Conservation (phyloP, 2,888 invertebrate species). For the Pandemis cinnamomeana region DNA sequence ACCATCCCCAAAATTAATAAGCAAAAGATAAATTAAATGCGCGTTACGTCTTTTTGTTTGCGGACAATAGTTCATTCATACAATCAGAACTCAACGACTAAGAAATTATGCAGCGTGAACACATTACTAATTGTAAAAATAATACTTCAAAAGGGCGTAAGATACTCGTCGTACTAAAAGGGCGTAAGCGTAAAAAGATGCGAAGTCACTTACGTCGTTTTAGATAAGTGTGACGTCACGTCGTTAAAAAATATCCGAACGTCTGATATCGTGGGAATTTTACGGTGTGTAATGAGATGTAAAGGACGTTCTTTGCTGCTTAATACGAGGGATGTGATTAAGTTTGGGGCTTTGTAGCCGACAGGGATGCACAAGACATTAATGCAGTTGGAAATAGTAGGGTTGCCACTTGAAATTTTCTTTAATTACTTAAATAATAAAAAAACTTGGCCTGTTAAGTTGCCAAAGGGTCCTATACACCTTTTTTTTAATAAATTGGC, state of each 20-base stretch:
- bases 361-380: constrained; percentile 75
- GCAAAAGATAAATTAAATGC: constrained; percentile 65
- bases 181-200: neutral
- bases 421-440: too few relatives aligned
- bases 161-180: neutral
- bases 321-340: constrained; percentile 78
- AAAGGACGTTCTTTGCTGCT: constrained; percentile 69
- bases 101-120: constrained; percentile 82
- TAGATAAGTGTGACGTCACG: neutral
- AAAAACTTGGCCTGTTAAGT: too few relatives aligned
- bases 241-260: constrained; percentile 46
- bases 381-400: constrained; percentile 68
- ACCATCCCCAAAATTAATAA: constrained; percentile 42
- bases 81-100: constrained; percentile 63
- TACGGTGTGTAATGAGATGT: constrained; percentile 74
- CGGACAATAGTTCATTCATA: constrained; percentile 60
- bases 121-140: constrained; percentile 78
- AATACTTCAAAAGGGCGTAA: constrained; percentile 47
- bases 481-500: too few relatives aligned
- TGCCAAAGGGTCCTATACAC: too few relatives aligned
- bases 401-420: constrained; percentile 50
- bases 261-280: constrained; percentile 76
- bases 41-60: constrained; percentile 62
- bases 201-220: constrained; percentile 1
- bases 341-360: constrained; percentile 79